Evolutionary conservation across 35 echinoderm and acorn worm genomes (phyloP), one percentile per base, ranked within the genome.

Genomic region (Diadema setosum): DNA sequence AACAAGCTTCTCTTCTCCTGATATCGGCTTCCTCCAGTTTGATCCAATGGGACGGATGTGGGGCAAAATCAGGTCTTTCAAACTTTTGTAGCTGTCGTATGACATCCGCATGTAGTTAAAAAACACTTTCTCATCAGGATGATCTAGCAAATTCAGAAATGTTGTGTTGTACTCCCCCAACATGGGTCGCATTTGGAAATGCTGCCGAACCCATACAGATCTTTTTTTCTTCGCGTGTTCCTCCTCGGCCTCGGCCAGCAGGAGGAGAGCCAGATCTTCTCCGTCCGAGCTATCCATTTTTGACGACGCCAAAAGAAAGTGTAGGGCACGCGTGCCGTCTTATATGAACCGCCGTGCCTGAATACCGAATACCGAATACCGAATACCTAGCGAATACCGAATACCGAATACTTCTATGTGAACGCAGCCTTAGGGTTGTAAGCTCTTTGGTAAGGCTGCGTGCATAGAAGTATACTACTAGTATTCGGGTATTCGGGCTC

Each of bases 71-170:
- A 89, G 49, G 75, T 36, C 87, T 82, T 82, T 82, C 33, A n/a
- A n/a, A 82, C 37, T 25, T 35, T 63, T 80, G 86, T 56, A 82
- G 55, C 75, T 89, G 3, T 82, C 16, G 56, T 89, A 89, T 45
- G 87, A 89, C 87, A 89, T 89, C 55, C 50, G 48, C 76, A 89
- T 82, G 33, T 89, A 82, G 75, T 89, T 89, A 78, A 89, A 89
- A 89, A 89, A 89, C 37, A 75, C 25, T 11, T 18, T 67, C 82
- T 60, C 45, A 86, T 86, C 83, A 69, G 83, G 83, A 27, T 86
- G 83, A 44, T 86, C 60, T 67, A 86, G 31, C 83, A 67, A 32
- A 37, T 86, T 69, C 57, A 16, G 83, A 67, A 44, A 86, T 40
- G 83, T 69, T 69, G 20, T 69, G 33, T 85, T 55, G 83, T 67